phyloP scores from a whole-genome alignment of 2,888 invertebrate species.

The Elmis aenea region DNA sequence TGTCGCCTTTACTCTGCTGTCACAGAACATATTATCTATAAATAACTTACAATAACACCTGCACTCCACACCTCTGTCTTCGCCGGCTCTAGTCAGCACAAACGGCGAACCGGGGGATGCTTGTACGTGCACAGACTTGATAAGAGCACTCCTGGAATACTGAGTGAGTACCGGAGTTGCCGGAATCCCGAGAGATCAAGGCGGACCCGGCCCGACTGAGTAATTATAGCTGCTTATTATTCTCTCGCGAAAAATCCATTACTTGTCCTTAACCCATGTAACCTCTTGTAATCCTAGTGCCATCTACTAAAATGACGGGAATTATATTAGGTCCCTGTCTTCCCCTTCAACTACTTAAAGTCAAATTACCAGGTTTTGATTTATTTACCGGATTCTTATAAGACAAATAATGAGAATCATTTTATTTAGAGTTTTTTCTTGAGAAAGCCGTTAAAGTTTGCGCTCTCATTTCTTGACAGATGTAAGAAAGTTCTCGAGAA shows the following conservation, averaged over 20 bases:
- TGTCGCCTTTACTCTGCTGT: conserved; percentile 14
- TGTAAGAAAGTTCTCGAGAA: too few relatives aligned
- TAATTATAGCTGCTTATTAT: conserved; percentile 29
- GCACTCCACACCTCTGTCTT: conserved; percentile 21
- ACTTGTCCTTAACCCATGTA: conserved; percentile 22
- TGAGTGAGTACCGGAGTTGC: conserved; percentile 16
- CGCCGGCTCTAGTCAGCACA: conserved; percentile 19
- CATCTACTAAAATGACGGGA: conserved; percentile 21
- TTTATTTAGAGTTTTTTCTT: too few relatives aligned
- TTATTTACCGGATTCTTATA: too few relatives aligned
- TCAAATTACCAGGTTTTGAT: too few relatives aligned
- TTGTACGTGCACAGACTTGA: conserved; percentile 15
- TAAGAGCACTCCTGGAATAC: conserved; percentile 13
- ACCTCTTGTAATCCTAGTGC: conserved; percentile 14
- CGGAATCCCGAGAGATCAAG: conserved; percentile 13
- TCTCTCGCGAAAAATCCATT: conserved; percentile 28
- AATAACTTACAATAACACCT: conserved; percentile 21
- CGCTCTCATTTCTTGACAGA: too few relatives aligned
- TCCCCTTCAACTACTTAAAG: too few relatives aligned
- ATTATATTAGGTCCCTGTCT: too few relatives aligned
- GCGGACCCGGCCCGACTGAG: conserved; percentile 15
- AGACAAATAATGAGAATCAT: too few relatives aligned
- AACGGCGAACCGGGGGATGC: conserved; percentile 16
- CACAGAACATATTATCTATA: conserved; percentile 20
- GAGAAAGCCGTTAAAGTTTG: too few relatives aligned